These are phyloP conservation scores for Ectemnius cavifrons DNA, from an alignment of 2,888 invertebrate genomes.

Conservation along the genomic window DNA sequence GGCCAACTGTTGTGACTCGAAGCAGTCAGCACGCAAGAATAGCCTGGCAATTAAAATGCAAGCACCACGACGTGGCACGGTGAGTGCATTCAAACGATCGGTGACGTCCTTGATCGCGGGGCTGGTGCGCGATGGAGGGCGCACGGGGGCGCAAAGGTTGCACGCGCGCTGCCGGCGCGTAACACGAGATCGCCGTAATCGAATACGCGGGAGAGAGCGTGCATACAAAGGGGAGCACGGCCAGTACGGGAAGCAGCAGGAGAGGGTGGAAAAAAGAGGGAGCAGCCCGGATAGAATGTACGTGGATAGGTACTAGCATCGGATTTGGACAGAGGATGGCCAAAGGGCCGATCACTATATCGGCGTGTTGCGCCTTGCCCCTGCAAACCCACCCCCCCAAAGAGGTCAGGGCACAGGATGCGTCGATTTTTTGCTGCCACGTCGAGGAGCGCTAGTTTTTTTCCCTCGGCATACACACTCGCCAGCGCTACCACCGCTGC, in stretches of 20 bases:
- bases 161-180: conserved; percentile 59
- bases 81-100: neutral
- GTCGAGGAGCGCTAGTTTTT: conserved; percentile 9
- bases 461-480: neutral
- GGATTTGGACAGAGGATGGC: conserved; percentile 34
- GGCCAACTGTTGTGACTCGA: no score
- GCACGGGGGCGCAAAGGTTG: conserved; percentile 41
- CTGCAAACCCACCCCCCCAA: conserved; percentile 24
- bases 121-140: conserved; percentile 27
- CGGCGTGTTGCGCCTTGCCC: conserved; percentile 40
- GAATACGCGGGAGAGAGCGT: conserved; percentile 59
- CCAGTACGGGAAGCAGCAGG: conserved; percentile 38
- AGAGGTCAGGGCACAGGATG: conserved; percentile 62
- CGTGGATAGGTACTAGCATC: conserved; percentile 22
- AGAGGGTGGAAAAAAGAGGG: conserved; percentile 42
- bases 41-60: conserved; percentile 27
- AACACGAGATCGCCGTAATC: conserved; percentile 63
- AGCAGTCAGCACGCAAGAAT: conserved; percentile 4
- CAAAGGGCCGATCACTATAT: conserved; percentile 29
- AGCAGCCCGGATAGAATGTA: conserved; percentile 45
- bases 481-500: conserved; percentile 11
- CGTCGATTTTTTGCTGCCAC: conserved; percentile 61
- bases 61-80: neutral
- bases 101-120: conserved; percentile 14
- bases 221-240: conserved; percentile 51